Base-by-base conservation (phyloP, 2,113 vertebrate genomes). In the Burhinus oedicnemus region DNA sequence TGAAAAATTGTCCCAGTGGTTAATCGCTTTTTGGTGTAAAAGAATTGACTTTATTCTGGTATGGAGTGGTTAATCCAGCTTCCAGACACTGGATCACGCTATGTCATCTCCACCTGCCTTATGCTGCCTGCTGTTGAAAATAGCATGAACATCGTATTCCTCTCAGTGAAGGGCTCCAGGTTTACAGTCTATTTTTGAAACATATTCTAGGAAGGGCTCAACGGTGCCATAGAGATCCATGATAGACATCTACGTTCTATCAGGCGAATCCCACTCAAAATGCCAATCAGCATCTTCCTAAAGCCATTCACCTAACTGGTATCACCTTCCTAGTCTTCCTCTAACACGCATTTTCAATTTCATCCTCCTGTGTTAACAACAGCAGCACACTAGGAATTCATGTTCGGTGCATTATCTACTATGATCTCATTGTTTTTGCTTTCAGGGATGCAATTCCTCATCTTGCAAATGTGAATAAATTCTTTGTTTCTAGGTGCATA, bases 401-500 rank as follows among this genome's bases (percentile, higher is more conserved):
- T 36, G 71, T 91, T 72, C 54, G 26, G 6, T 34, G 36, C 2
- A 1, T 65, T 72, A 91, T 79, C 87, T 76, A 2, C 61, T n/a
- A 32, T 58, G 65, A 94, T 89, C 74, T 91, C 75, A 57, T 61
- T 84, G 89, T 3, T 82, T 90, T 76, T 74, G 36, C 84, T 93
- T 85, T 93, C 19, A 2, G 65, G 42, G 47, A 66, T 75, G 62
- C 49, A 92, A 79, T 85, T 68, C 57, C 42, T 96, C 87, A 87
- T 94, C 74, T 93, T 65, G 66, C 66, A 91, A 83, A 79, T 68
- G 40, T 85, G 89, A 95, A 72, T 79, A 32, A 30, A 34, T 58
- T 89, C 87, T 92, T 91, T 95, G 69, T 96, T 95, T 94, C 87
- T 91, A 29, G 65, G 82, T 52, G 70, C 70, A 91, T 87, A 92